phyloP scores from a whole-genome alignment of 2,113 vertebrate species.

The Lepisosteus osseus region DNA sequence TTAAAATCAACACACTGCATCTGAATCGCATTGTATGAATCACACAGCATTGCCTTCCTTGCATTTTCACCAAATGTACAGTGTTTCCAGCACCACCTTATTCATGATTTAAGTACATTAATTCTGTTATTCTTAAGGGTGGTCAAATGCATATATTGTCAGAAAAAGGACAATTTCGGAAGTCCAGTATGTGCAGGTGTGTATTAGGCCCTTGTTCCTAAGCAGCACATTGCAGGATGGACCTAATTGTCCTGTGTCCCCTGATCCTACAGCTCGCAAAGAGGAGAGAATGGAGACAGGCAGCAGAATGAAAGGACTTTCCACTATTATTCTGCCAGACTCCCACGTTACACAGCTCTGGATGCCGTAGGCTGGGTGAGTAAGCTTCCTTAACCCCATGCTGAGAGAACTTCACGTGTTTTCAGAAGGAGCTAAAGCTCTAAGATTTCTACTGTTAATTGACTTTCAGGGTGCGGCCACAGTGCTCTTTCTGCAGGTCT shows the following conservation, averaged over 20 bases:
- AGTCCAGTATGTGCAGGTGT: no score
- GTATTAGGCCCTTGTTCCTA: no score
- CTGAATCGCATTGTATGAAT: no score
- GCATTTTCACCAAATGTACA: no score
- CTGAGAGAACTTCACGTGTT: background rate
- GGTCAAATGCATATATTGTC: constrained; percentile 16
- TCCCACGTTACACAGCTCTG: constrained; percentile 62
- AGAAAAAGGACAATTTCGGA: constrained; percentile 3
- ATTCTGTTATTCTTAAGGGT: constrained; percentile 6
- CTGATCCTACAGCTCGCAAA: constrained; percentile 49
- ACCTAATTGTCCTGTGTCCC: background rate
- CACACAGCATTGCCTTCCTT: no score
- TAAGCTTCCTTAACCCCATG: background rate
- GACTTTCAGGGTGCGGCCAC: constrained; percentile 62
- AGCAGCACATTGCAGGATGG: constrained; percentile 11
- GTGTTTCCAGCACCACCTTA: no score
- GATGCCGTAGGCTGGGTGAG: constrained; percentile 74
- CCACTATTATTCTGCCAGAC: constrained; percentile 46
- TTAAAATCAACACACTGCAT: no score
- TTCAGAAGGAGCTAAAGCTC: background rate
- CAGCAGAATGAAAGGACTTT: constrained; percentile 49
- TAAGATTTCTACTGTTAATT: background rate
- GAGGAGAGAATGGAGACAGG: constrained; percentile 50
- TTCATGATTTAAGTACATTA: background rate
- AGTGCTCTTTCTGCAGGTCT: constrained; percentile 69